A percentile compares a stretch with the other conserved stretches of the same genome.
Evolutionary conservation across 1,140 invertebrate genomes (phyloP).

Genomic region (Hylaeus volcanicus): DNA sequence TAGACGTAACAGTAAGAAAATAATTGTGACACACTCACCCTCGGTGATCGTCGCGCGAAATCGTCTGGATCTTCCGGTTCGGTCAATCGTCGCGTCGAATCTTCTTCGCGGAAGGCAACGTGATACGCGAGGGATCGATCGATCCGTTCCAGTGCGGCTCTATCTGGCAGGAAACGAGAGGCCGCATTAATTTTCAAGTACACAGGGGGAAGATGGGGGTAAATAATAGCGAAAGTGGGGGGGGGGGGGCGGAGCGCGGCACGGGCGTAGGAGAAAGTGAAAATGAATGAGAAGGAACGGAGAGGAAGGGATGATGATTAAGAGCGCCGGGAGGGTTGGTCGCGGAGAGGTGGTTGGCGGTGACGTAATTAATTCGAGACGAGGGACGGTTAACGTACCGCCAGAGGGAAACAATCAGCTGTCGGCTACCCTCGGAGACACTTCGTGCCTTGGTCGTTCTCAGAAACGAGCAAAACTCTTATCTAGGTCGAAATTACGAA

Average conservation of each 20-base stretch:
- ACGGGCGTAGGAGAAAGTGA: slow-evolving; percentile 53
- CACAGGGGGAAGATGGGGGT: slow-evolving; percentile 16
- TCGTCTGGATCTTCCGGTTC: slow-evolving; percentile 7
- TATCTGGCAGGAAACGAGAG: slow-evolving; percentile 1
- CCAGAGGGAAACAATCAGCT: slow-evolving; percentile 69
- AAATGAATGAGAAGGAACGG: slow-evolving; percentile 50
- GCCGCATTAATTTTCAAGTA: slow-evolving; percentile 16
- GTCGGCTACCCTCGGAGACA: slow-evolving; percentile 54
- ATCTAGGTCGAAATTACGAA: no score
- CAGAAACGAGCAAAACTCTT: no score
- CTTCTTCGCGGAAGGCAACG: not conserved
- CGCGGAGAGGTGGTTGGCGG: slow-evolving; percentile 45
- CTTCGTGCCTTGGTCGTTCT: slow-evolving; percentile 25
- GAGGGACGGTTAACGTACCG: slow-evolving; percentile 40
- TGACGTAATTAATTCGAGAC: slow-evolving; percentile 69
- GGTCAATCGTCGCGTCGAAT: not conserved
- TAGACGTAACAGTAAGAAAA: not conserved
- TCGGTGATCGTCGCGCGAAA: not conserved
- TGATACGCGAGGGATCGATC: not conserved
- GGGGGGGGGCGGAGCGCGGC: not conserved
- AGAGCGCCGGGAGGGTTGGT: slow-evolving; percentile 55
- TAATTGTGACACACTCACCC: slow-evolving; percentile 32
- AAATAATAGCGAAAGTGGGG: slow-evolving; percentile 3
- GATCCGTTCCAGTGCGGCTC: not conserved
- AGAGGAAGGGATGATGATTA: slow-evolving; percentile 53